Percentiles rank a stretch among this genome's conserved stretches.
Conservation (phyloP, 1,140 invertebrate genomes). For the Melitaea cinxia region DNA sequence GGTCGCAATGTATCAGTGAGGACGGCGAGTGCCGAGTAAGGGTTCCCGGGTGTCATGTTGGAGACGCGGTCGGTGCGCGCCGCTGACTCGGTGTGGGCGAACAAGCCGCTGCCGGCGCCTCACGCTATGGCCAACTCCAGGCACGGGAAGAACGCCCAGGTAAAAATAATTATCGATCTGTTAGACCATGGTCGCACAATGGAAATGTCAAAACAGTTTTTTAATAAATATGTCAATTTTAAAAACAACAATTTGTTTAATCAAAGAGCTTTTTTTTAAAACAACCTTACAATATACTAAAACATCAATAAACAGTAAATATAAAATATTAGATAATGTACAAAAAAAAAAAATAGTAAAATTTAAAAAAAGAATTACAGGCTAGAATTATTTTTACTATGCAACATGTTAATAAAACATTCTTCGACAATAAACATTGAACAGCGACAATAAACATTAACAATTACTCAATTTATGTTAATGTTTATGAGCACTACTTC, state of each 20-base stretch:
- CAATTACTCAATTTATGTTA: conserved; percentile 34
- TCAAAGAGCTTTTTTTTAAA: too few species aligned
- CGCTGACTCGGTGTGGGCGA: conserved; percentile 81
- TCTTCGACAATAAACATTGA: not conserved
- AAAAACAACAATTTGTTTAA: too few species aligned
- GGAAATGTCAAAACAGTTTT: too few species aligned
- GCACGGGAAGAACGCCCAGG: conserved; percentile 78
- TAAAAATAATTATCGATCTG: conserved; percentile 36
- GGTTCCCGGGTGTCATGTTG: conserved; percentile 77
- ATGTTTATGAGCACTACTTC: conserved; percentile 28
- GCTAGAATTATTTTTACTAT: not conserved
- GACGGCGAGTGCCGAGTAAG: conserved; percentile 48
- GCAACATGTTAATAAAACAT: not conserved
- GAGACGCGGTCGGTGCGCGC: conserved; percentile 80
- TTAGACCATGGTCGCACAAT: not conserved
- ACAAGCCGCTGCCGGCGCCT: conserved; percentile 80
- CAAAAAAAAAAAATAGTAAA: not conserved
- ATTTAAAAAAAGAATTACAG: not conserved
- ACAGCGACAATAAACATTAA: conserved; percentile 2
- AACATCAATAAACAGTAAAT: too few species aligned
- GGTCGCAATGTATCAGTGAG: conserved; percentile 66
- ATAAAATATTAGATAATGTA: too few species aligned
- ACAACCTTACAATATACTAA: too few species aligned
- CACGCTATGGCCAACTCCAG: conserved; percentile 81
- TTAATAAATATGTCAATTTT: too few species aligned